Evolutionary conservation across 1,140 invertebrate species (phyloP), one percentile per base, ranked within the genome.

Genomic region (Megathymus violae): DNA sequence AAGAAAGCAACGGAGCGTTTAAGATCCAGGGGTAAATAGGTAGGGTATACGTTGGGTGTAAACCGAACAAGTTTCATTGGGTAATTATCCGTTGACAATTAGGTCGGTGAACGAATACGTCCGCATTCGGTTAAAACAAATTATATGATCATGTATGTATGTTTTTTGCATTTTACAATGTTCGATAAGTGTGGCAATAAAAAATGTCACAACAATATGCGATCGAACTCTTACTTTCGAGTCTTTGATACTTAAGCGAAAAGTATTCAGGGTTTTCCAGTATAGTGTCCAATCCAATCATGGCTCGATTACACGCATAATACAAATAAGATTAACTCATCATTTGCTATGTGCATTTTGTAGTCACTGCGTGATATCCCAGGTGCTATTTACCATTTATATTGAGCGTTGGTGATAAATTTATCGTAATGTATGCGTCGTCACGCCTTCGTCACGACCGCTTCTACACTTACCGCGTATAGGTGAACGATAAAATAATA

Each of bases 361-460:
- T 19, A 43, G n/a, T 11, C n/a, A 22, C 10, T 36, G 27, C 48
- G 36, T 40, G 50, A 51, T 51, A 5, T n/a, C 10, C 17, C 48
- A 51, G 48, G 48, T 51, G 48, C 54, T 60, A 60, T 60, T 66
- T 60, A 40, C 48, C 68, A 70, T 70, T 51, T 54, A 65, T 40
- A 47, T 41, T 48, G n/a, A 48, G 44, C 43, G 22, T 61, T 64
- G 34, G 31, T 50, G 44, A 44, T 64, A 58, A 38, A 66, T 63
- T 67, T 66, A 62, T 64, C 65, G 19, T 68, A 73, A 76, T 73
- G 61, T 67, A 76, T 76, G 65, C 65, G 46, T 62, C 56, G 62
- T 54, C 72, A 75, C 52, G 72, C 64, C 50, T 41, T 6, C 15
- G 17, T 52, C 22, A 25, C 46, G 17, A 52, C 52, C 36, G 3